Evolutionary conservation across 2,888 invertebrate genomes (phyloP).

Genomic region (Ophonus ardosiacus): DNA sequence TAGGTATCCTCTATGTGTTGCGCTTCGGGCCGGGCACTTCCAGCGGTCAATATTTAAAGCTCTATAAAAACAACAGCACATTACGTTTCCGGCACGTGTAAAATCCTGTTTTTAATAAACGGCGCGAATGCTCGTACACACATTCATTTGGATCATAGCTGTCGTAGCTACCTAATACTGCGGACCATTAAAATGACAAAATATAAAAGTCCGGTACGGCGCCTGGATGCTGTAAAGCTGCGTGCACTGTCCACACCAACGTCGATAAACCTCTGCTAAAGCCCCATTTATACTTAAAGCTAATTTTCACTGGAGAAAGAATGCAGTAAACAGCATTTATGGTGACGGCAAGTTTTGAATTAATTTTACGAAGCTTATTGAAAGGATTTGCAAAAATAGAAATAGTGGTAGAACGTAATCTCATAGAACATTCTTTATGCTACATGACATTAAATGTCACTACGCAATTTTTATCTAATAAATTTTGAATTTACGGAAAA

Average conservation of each 20-base stretch:
- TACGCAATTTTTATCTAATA: too few relatives aligned
- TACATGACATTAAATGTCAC: too few relatives aligned
- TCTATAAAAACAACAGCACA: conserved; percentile 48
- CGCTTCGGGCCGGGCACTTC: neutral
- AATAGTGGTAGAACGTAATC: too few relatives aligned
- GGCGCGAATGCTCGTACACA: conserved; percentile 25
- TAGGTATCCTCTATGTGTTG: too few relatives aligned
- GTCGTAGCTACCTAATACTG: conserved; percentile 43
- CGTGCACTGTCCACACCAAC: neutral
- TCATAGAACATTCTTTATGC: too few relatives aligned
- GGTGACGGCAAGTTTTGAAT: neutral
- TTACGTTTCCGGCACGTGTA: conserved; percentile 45
- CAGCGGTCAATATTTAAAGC: conserved; percentile 42
- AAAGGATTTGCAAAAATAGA: too few relatives aligned
- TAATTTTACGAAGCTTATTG: neutral
- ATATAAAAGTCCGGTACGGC: conserved; percentile 20
- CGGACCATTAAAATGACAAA: conserved; percentile 50
- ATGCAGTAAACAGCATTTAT: neutral
- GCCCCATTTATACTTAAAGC: neutral
- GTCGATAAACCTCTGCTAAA: neutral
- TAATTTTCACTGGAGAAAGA: neutral
- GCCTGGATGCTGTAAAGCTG: conserved; percentile 6
- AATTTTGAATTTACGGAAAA: too few relatives aligned
- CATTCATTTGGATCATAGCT: conserved; percentile 37
- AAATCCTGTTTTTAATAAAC: conserved; percentile 57